Evolutionary conservation across 2,113 vertebrate species (phyloP), one percentile per base, ranked within the genome.

Genomic region (Ammodytes marinus): DNA sequence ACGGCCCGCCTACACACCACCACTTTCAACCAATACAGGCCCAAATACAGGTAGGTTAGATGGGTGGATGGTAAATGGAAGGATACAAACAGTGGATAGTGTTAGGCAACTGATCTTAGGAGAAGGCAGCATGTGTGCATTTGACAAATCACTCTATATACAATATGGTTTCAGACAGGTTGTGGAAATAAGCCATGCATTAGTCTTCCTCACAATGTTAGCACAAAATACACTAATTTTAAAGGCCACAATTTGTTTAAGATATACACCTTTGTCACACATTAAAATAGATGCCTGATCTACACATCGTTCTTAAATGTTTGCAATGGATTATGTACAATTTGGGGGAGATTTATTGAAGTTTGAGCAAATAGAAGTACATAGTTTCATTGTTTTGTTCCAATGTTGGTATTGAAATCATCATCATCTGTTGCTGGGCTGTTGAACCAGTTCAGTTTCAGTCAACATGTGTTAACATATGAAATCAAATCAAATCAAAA

Each of bases 31-130:
- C 82, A 27, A 82, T 92, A 81, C 84, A 87, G 52, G 83, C 86
- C 35, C 79, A 83, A 47, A 42, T 88, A 11, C 88, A 93, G 93
- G 93, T 93, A 88, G 69, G 92, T 88, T 50, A 40, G 40, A 49
- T 13, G 47, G 8, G 12, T 47, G 37, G 39, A 40, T 6, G 7
- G 14, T 4, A n/a, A 50, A 40, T 15, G 37, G 17, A 17, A 37
- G 4, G 1, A 35, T 58, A 42, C 11, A 27, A 42, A 6, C 7
- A n/a, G 19, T 35, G 45, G 4, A 43, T 37, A 17, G 40, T 37
- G 37, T 42, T 14, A 39, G 40, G 12, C n/a, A 45, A 5, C 9
- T 61, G 12, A 67, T 64, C 10, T 11, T 27, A 43, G 40, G 35
- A 10, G 5, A 46, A 9, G 58, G 45, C 12, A 19, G 1, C 2